A percentile compares a stretch with the other conserved stretches of the same genome.
Conservation (phyloP, 2,113 vertebrate species). For the Cichladusa arquata region DNA sequence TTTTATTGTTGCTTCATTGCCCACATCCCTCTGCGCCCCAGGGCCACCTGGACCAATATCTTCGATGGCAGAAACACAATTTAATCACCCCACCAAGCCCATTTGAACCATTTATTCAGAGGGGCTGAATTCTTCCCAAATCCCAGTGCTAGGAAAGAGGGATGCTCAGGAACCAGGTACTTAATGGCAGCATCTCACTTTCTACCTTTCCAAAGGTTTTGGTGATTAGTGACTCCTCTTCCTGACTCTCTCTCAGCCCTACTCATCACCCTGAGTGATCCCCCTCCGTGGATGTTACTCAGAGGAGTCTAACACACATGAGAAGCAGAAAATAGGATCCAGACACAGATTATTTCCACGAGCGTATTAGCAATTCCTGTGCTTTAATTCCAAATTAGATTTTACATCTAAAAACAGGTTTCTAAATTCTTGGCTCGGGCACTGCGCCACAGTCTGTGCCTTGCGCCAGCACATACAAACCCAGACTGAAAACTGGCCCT, state of each 20-base stretch:
- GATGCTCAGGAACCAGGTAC: not conserved
- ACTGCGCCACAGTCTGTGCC: not conserved
- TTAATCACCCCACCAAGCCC: not conserved
- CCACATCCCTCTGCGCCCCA: fast-evolving
- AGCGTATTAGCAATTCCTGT: not conserved
- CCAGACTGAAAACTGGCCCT: not conserved
- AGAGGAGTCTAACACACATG: not conserved
- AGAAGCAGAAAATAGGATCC: not conserved
- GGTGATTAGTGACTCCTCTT: not conserved
- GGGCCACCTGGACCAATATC: not conserved
- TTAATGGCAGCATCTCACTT: not conserved
- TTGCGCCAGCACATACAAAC: not conserved
- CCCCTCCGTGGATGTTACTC: not conserved
- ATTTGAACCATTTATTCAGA: not conserved
- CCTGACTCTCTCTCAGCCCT: not conserved
- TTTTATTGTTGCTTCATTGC: not conserved
- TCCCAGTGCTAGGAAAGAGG: not conserved
- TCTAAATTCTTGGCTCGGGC: not conserved
- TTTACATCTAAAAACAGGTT: not conserved
- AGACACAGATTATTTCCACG: not conserved
- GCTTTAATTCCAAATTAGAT: slow-evolving; percentile 31
- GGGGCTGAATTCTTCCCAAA: not conserved
- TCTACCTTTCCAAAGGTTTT: not conserved
- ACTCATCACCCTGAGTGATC: fast-evolving
- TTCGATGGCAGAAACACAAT: not conserved